phyloP scores from a whole-genome alignment of 2,888 invertebrate genomes.

The Helleia helle region DNA sequence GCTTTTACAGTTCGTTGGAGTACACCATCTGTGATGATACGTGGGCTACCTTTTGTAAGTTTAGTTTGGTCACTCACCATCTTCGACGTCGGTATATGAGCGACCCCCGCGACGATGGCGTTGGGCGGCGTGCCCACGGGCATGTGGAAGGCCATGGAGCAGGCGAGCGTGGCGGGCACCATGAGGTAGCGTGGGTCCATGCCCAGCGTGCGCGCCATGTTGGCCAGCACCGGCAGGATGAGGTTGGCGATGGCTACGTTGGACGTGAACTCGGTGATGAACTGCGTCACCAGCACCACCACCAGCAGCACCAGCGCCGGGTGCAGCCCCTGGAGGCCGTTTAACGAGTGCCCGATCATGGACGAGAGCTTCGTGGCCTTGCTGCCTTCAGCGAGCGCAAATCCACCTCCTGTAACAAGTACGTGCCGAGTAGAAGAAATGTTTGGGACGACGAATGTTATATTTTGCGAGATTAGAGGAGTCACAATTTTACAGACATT shows the following conservation, averaged over 20 bases:
- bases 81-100: constrained; percentile 84
- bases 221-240: constrained; percentile 86
- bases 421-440: too few species aligned
- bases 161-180: constrained; percentile 90
- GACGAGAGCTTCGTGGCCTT: constrained; percentile 84
- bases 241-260: constrained; percentile 94
- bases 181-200: constrained; percentile 92
- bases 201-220: constrained; percentile 80
- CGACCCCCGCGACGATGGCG: constrained; percentile 91
- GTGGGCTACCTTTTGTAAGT: too few species aligned
- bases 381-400: constrained; percentile 91
- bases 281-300: constrained; percentile 84
- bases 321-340: constrained; percentile 77
- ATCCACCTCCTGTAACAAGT: constrained; percentile 92
- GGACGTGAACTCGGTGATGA: constrained; percentile 91
- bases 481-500: too few species aligned
- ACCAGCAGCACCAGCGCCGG: constrained; percentile 80
- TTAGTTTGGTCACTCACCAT: too few species aligned
- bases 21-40: too few species aligned
- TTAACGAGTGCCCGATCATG: constrained; percentile 82
- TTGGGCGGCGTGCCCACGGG: constrained; percentile 97
- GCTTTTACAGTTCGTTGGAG: too few species aligned
- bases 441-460: too few species aligned
- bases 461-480: too few species aligned
- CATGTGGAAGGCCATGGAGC: constrained; percentile 94